Evolutionary conservation across 30 jellyfish, hydroid and myxozoan species (phyloP).

Genomic region (Mastigias papua): DNA sequence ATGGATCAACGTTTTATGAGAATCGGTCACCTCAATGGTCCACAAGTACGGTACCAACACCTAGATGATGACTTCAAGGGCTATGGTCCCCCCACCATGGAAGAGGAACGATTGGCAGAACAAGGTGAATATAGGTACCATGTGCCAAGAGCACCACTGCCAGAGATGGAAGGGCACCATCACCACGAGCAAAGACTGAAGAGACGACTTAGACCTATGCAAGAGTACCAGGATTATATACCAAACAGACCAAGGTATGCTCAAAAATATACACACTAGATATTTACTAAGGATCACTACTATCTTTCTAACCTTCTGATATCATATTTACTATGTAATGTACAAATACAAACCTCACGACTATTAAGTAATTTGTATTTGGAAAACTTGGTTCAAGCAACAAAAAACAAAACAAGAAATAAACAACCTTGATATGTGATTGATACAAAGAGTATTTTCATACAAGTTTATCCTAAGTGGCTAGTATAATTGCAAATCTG

Average conservation of each 20-base stretch:
- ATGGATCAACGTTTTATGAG: conserved; percentile 77
- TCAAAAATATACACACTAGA: too few relatives aligned
- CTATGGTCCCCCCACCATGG: conserved; percentile 65
- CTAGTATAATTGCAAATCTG: too few relatives aligned
- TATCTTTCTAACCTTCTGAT: too few relatives aligned
- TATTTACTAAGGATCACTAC: too few relatives aligned
- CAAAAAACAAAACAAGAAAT: too few relatives aligned
- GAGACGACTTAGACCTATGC: conserved; percentile 37
- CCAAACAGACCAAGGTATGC: conserved; percentile 65
- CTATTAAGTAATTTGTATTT: too few relatives aligned
- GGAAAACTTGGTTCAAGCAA: too few relatives aligned
- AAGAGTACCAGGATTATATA: conserved; percentile 15
- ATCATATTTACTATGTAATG: too few relatives aligned
- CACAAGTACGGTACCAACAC: conserved; percentile 36
- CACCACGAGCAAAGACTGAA: conserved; percentile 28
- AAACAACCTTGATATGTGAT: too few relatives aligned
- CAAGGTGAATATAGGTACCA: conserved; percentile 75
- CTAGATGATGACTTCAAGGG: conserved; percentile 58
- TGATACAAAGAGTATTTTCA: too few relatives aligned
- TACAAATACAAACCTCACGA: too few relatives aligned
- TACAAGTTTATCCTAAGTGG: too few relatives aligned
- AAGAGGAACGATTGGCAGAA: conserved; percentile 67
- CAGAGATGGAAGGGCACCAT: conserved; percentile 18
- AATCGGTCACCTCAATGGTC: conserved; percentile 62
- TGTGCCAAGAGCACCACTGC: conserved; percentile 63